A percentile compares a stretch with the other conserved stretches of the same genome.
These are phyloP conservation scores for Gymnogyps californianus DNA, from an alignment of 2,113 vertebrate species.

Conservation along the genomic window DNA sequence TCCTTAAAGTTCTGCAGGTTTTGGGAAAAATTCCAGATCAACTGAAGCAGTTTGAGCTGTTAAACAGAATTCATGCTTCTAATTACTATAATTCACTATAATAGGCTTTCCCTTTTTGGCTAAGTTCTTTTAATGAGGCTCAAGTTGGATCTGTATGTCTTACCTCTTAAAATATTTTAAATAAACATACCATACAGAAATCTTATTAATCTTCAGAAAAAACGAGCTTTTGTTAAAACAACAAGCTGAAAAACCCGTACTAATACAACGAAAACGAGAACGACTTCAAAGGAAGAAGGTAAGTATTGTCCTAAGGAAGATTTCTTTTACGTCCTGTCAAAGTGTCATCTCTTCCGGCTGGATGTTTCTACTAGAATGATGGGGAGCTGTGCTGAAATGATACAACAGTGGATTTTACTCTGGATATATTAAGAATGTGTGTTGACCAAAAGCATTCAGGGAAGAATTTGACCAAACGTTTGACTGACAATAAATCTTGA, in stretches of 20 bases:
- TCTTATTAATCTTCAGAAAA: background rate
- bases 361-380: background rate
- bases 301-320: background rate
- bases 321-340: background rate
- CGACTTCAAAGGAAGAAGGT: background rate
- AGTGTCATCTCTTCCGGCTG: background rate
- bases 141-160: conserved; percentile 16
- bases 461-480: background rate
- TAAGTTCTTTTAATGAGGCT: conserved; percentile 51
- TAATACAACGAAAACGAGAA: background rate
- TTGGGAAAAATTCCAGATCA: conserved; percentile 8
- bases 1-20: conserved; percentile 4
- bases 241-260: background rate
- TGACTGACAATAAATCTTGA: background rate
- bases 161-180: conserved; percentile 31
- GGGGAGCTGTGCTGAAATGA: background rate
- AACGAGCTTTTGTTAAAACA: background rate
- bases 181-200: background rate
- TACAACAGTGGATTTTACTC: background rate
- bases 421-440: background rate
- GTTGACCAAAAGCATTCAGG: background rate
- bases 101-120: conserved; percentile 31
- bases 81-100: conserved; percentile 30
- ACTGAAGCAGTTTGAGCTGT: conserved; percentile 38
- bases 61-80: conserved; percentile 41